Conservation (phyloP, 2,888 invertebrate genomes). For the Amphimallon solstitiale region DNA sequence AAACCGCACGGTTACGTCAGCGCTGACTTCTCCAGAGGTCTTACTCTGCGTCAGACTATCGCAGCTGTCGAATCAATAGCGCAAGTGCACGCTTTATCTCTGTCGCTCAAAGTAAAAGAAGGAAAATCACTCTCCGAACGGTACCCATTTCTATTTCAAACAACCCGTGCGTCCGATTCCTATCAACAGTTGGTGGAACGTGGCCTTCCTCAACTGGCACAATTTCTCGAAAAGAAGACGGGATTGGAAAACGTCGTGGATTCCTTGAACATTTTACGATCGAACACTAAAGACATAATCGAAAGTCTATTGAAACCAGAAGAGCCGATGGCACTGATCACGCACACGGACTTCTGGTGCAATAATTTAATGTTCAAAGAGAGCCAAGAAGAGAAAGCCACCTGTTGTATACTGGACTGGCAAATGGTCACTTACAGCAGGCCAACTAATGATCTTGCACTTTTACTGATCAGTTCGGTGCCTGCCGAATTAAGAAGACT, state of each 20-base stretch:
- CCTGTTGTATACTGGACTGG: constrained; percentile 82
- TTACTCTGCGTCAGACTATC: constrained; percentile 72
- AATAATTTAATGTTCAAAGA: constrained; percentile 79
- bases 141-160: constrained; percentile 79
- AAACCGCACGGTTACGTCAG: constrained; percentile 72
- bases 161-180: constrained; percentile 80
- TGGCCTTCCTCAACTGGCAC: constrained; percentile 79
- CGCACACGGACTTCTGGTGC: constrained; percentile 87
- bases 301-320: constrained; percentile 76
- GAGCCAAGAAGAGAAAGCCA: constrained; percentile 60
- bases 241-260: constrained; percentile 72
- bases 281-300: constrained; percentile 77
- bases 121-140: constrained; percentile 65
- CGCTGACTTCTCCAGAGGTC: constrained; percentile 75
- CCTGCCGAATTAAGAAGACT: constrained; percentile 76
- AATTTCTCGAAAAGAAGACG: constrained; percentile 74
- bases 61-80: constrained; percentile 79
- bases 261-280: constrained; percentile 69
- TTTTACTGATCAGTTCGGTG: constrained; percentile 77
- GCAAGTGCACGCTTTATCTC: constrained; percentile 76
- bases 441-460: constrained; percentile 82
- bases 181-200: constrained; percentile 82
- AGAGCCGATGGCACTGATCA: constrained; percentile 79
- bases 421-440: constrained; percentile 84
- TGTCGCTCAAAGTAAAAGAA: constrained; percentile 70